Evolutionary conservation across 2,888 invertebrate species (phyloP), one percentile per base, ranked within the genome.

Genomic region (Zeuzera pyrina): DNA sequence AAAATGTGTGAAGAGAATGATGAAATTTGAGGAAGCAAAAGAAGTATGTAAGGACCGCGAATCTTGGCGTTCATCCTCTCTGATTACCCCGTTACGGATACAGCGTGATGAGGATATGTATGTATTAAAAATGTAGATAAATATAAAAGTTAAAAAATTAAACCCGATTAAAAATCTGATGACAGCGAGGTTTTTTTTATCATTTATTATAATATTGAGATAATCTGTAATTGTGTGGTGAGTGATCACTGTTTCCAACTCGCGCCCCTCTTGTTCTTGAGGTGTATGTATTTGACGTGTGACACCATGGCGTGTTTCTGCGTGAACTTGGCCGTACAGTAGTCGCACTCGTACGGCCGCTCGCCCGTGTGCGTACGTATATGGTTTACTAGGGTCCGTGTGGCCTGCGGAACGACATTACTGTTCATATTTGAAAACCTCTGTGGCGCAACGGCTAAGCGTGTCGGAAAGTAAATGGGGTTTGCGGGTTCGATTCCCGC

Each of bases 291-390:
- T 7, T 48, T 37, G 2, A 46, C 36, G 33, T 55, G 54, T 1
- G 45, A 40, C 12, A 41, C 40, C 31, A 52, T 33, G 0, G 53
- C 44, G 6, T 40, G 42, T 30, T 45, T 44, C 37, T 55, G 53
- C 3, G 47, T 44, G 36, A 51, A 55, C 19, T 42, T 44, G 2
- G 49, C 46, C 2, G 39, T 22, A 26, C 55, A 55, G 5, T 42
- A 32, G 6, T 43, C 39, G 19, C 62, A 62, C 3, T 45, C 44
- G 39, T 45, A 57, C 4, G 43, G 43, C 2, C 38, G 32, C 34
- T 43, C 43, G 15, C 43, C 43, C n/a, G n/a, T n/a, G n/a, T n/a
- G n/a, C n/a, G n/a, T n/a, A n/a, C n/a, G n/a, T n/a, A n/a, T n/a
- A n/a, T 41, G 41, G 14, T 39, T 36, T 6, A 28, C 22, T 6